Conservation (phyloP, 2,113 vertebrate species). For the Danionella cerebrum region DNA sequence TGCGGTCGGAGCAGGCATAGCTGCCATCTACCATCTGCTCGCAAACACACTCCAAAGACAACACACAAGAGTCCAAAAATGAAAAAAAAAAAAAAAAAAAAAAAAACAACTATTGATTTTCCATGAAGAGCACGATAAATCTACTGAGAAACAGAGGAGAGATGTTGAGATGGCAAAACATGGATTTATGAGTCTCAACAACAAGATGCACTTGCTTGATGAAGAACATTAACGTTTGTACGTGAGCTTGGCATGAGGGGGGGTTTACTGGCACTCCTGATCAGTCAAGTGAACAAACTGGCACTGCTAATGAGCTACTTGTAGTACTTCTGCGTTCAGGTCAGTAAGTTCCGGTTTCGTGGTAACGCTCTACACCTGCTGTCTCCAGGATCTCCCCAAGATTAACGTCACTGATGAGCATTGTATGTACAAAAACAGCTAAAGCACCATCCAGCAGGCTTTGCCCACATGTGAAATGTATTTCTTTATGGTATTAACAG, state of each 20-base stretch:
- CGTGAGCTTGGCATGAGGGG: background rate
- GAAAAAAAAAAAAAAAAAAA: background rate
- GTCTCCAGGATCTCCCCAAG: too few species aligned
- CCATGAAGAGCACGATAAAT: conserved; percentile 13
- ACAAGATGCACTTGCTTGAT: conserved; percentile 10
- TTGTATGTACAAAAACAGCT: too few species aligned
- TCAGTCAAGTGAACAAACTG: background rate
- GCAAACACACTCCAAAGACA: background rate
- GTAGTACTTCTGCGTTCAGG: background rate
- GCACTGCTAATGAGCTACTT: background rate
- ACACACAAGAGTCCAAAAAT: too few species aligned
- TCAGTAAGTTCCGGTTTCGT: too few species aligned
- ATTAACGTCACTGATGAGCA: too few species aligned
- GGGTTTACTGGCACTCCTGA: background rate
- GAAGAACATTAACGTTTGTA: conserved; percentile 14
- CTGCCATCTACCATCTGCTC: conserved; percentile 14
- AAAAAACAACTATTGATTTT: conserved; percentile 12
- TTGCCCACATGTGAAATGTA: too few species aligned
- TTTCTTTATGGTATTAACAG: too few species aligned
- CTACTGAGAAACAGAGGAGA: background rate
- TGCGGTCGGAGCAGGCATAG: background rate
- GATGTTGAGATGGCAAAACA: background rate
- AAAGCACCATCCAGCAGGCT: too few species aligned
- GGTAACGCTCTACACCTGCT: too few species aligned
- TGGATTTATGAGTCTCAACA: conserved; percentile 5